Evolutionary conservation across 2,797 vertebrate species (phyloP), one percentile per base, ranked within the genome.

Genomic region (Enteromius argenteus): DNA sequence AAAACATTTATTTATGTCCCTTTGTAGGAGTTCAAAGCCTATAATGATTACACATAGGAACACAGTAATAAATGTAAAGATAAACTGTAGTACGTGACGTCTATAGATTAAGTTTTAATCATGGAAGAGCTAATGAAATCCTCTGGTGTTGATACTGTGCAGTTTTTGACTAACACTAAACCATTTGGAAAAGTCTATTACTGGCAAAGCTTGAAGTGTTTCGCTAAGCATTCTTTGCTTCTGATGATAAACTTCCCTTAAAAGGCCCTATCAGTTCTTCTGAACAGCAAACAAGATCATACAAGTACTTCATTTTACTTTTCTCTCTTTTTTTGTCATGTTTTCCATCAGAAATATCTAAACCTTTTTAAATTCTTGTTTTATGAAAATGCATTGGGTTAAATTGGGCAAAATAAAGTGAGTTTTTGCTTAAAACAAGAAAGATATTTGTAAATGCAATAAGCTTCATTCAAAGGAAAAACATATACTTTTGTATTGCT

Each of bases 221-320:
- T 80, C 7, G 8, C 10, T 21, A 44, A 42, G 35, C 66, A 68
- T 80, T 80, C 79, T 58, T 80, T 71, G 35, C 58, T 72, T 72
- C 17, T 15, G 11, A 60, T 46, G 37, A 13, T 39, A 81, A 56
- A 58, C 35, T 46, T 60, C 35, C 37, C 53, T 15, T 15, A 30
- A 58, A 81, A n/a, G 51, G 51, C 0, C 15, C 32, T 44, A 21
- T 44, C 8, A 27, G 7, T 27, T 77, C n/a, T 39, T 69, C 9
- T 30, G 78, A 42, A 60, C 23, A 58, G 49, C 49, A 80, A 17
- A 21, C 14, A 53, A n/a, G 35, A 39, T 44, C 21, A 60, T 44
- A 44, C 23, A 30, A 44, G 39, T 6, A 58, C 71, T 80, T 58
- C 14, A 56, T 13, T 30, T 62, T 62, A n/a, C 58, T 37, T 37